Evolutionary conservation across 2,113 vertebrate genomes (phyloP).

Genomic region (Gambusia holbrooki): DNA sequence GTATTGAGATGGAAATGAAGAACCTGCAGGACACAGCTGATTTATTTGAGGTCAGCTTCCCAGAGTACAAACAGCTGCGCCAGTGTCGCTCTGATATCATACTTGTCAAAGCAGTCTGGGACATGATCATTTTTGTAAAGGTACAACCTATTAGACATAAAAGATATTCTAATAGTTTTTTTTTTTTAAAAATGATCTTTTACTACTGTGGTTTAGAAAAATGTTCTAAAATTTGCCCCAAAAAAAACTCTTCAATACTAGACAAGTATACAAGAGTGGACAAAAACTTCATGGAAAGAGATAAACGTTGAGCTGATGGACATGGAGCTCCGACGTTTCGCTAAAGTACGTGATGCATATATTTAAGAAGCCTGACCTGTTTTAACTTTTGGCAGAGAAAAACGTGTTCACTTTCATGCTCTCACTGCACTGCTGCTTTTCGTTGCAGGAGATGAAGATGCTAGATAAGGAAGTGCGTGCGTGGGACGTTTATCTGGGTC

Average conservation of each 20-base stretch:
- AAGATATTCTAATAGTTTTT: not conserved
- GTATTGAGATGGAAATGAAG: constrained; percentile 78
- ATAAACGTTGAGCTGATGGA: constrained; percentile 89
- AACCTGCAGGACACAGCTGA: constrained; percentile 78
- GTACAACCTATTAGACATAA: constrained; percentile 36
- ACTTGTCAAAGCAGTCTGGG: constrained; percentile 82
- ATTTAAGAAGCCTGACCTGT: not conserved
- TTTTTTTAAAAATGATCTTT: not conserved
- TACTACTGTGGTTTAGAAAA: not conserved
- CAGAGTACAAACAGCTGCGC: constrained; percentile 82
- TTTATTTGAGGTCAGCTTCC: constrained; percentile 81
- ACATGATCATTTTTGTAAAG: constrained; percentile 81
- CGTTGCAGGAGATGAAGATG: constrained; percentile 78
- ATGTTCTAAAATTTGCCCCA: not conserved
- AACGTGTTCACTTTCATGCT: not conserved
- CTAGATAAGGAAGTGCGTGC: constrained; percentile 81
- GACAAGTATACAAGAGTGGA: constrained; percentile 87
- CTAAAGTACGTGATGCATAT: constrained; percentile 74
- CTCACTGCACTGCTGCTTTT: not conserved
- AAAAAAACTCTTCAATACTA: constrained; percentile 41
- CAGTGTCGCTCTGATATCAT: constrained; percentile 79
- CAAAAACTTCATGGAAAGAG: constrained; percentile 87
- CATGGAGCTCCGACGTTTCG: constrained; percentile 85
- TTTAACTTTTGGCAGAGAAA: not conserved
- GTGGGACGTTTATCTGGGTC: constrained; percentile 74